These are phyloP conservation scores for Campylorhamphus procurvoides DNA, from an alignment of 2,113 vertebrate species.

Conservation along the genomic window DNA sequence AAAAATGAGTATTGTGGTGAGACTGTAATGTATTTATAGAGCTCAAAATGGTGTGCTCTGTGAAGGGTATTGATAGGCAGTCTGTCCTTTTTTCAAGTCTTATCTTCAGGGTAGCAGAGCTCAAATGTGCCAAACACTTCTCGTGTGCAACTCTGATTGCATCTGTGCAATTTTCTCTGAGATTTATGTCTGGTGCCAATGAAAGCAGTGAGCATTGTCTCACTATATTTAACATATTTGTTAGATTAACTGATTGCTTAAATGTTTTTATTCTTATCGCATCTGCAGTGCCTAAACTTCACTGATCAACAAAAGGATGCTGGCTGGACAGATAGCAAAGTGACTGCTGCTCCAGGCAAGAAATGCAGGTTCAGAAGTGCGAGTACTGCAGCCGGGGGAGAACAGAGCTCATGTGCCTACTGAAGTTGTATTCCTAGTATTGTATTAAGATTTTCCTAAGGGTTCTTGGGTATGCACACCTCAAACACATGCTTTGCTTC, in stretches of 20 bases:
- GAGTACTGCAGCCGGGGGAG: neutral
- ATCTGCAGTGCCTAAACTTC: conserved; percentile 49
- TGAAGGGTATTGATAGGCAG: conserved; percentile 62
- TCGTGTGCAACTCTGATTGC: conserved; percentile 49
- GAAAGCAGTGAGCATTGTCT: conserved; percentile 62
- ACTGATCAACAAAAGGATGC: conserved; percentile 37
- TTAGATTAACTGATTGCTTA: conserved; percentile 59
- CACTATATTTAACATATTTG: conserved; percentile 58
- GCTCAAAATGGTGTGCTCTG: conserved; percentile 65
- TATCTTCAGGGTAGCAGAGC: conserved; percentile 74
- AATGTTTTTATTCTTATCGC: conserved; percentile 62
- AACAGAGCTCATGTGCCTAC: neutral
- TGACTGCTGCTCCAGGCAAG: neutral
- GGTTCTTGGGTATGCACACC: neutral
- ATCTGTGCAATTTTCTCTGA: conserved; percentile 72
- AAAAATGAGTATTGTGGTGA: neutral
- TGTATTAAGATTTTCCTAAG: neutral
- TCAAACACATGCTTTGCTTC: neutral
- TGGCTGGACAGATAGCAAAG: conserved; percentile 1
- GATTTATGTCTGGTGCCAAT: conserved; percentile 62
- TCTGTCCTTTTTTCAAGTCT: conserved; percentile 63
- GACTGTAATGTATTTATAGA: conserved; percentile 53
- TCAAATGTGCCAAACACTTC: conserved; percentile 63
- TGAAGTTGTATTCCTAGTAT: neutral
- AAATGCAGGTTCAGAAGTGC: neutral